Conservation (phyloP, 1,140 invertebrate species). For the Drosophila pachea region DNA sequence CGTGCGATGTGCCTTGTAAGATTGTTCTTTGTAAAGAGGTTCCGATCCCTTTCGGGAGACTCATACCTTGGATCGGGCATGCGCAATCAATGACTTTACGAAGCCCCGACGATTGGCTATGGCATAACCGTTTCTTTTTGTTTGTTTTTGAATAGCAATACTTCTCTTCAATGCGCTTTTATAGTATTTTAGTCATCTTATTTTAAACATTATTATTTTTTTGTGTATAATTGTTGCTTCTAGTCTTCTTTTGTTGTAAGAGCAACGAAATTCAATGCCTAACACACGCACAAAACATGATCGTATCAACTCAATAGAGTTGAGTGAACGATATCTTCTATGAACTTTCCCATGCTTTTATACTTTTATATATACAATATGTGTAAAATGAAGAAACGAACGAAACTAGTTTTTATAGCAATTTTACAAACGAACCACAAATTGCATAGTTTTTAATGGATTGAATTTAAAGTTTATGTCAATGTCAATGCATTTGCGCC, state of each 20-base stretch:
- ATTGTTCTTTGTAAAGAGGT: slow-evolving; percentile 63
- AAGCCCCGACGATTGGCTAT: slow-evolving; percentile 56
- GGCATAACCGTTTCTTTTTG: slow-evolving; percentile 49
- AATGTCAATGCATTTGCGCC: slow-evolving; percentile 42
- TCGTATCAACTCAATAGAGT: slow-evolving; percentile 47
- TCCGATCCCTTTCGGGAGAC: slow-evolving; percentile 72
- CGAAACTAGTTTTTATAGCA: slow-evolving; percentile 78
- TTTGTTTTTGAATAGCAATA: slow-evolving; percentile 59
- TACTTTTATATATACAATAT: slow-evolving; percentile 76
- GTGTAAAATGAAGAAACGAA: slow-evolving; percentile 72
- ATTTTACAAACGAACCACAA: slow-evolving; percentile 72
- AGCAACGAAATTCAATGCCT: slow-evolving; percentile 70
- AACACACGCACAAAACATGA: slow-evolving; percentile 53
- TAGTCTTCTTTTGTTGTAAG: slow-evolving; percentile 79
- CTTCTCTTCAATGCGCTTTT: slow-evolving; percentile 75
- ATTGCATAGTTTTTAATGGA: slow-evolving; percentile 75
- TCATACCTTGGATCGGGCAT: slow-evolving; percentile 45
- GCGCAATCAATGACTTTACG: slow-evolving; percentile 74
- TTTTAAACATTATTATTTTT: slow-evolving; percentile 75
- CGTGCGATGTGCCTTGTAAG: slow-evolving; percentile 66
- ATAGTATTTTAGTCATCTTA: slow-evolving; percentile 77
- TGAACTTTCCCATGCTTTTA: slow-evolving; percentile 73
- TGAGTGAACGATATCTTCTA: slow-evolving; percentile 64
- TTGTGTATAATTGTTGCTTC: slow-evolving; percentile 79
- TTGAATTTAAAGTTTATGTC: slow-evolving; percentile 65